These are phyloP conservation scores for Calidris pygmaea DNA, from an alignment of 2,113 vertebrate species.

Conservation along the genomic window DNA sequence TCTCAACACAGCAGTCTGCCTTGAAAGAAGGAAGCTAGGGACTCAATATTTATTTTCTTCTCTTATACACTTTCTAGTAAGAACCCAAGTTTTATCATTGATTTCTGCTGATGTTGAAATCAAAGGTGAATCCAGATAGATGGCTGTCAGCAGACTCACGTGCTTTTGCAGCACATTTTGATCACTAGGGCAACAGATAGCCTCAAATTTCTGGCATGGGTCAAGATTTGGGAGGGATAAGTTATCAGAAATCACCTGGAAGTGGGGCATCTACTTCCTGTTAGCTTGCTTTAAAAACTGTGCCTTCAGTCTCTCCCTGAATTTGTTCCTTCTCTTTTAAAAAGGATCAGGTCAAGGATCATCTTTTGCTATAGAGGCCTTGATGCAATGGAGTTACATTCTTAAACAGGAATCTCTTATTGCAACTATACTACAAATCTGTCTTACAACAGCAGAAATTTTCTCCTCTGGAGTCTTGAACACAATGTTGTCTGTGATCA, in stretches of 20 bases:
- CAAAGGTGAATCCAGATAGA: not conserved
- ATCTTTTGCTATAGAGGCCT: not conserved
- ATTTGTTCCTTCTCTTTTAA: not conserved
- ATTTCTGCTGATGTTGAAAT: not conserved
- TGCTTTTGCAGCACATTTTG: not conserved
- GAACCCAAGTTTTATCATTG: not conserved
- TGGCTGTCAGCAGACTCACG: not conserved
- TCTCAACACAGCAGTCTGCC: not conserved
- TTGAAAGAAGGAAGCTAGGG: not conserved
- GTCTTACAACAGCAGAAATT: not conserved
- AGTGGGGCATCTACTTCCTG: fast-evolving
- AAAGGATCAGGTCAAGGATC: not conserved
- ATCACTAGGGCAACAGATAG: not conserved
- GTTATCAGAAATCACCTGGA: not conserved
- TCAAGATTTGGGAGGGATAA: not conserved
- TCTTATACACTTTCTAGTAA: not conserved
- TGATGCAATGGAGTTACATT: not conserved
- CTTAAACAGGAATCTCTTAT: not conserved
- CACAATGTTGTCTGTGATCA: not conserved
- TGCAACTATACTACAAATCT: not conserved
- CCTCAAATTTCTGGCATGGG: not conserved
- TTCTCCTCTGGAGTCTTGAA: not conserved
- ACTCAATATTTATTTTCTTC: not conserved
- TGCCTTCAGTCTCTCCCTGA: fast-evolving
- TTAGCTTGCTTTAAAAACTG: not conserved